Percentiles rank a stretch among this genome's conserved stretches.
Conservation (phyloP, 2,888 invertebrate species). For the Leptopterna dolabrata region DNA sequence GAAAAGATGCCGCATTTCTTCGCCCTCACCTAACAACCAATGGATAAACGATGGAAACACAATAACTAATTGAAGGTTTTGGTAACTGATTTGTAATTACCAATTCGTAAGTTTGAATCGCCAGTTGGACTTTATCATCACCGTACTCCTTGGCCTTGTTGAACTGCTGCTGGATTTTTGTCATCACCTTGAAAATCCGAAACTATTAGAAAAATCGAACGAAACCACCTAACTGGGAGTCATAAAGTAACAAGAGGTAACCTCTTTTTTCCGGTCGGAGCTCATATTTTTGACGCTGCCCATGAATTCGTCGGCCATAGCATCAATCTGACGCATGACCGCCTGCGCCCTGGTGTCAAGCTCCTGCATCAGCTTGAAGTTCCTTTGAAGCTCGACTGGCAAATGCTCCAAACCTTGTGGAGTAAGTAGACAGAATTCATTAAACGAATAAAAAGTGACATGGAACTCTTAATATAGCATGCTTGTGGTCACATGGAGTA, state of each 20-base stretch:
- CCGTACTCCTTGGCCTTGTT: slow-evolving; percentile 96
- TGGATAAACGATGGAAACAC: too few relatives aligned
- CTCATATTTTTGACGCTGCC: slow-evolving; percentile 78
- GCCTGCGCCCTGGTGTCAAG: slow-evolving; percentile 90
- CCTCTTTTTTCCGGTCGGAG: slow-evolving; percentile 84
- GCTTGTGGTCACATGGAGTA: too few relatives aligned
- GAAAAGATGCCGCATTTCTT: too few relatives aligned
- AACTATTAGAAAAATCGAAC: not conserved
- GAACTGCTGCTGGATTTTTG: slow-evolving; percentile 87
- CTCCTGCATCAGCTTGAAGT: slow-evolving; percentile 96
- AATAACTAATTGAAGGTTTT: too few relatives aligned
- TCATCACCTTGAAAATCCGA: slow-evolving; percentile 67
- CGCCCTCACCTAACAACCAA: too few relatives aligned
- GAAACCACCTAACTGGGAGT: too few relatives aligned
- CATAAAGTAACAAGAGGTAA: slow-evolving; percentile 64
- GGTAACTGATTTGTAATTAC: slow-evolving; percentile 65
- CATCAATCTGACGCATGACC: slow-evolving; percentile 92
- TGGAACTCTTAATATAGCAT: too few relatives aligned
- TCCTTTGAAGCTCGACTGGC: slow-evolving; percentile 93
- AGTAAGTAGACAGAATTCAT: slow-evolving; percentile 63
- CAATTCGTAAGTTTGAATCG: slow-evolving; percentile 97
- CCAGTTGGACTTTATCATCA: slow-evolving; percentile 96
- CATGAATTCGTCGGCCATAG: slow-evolving; percentile 84
- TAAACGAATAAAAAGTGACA: slow-evolving; percentile 27
- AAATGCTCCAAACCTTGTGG: slow-evolving; percentile 91